These are phyloP conservation scores for Malacosoma neustria DNA, from an alignment of 2,888 invertebrate genomes.

Conservation along the genomic window DNA sequence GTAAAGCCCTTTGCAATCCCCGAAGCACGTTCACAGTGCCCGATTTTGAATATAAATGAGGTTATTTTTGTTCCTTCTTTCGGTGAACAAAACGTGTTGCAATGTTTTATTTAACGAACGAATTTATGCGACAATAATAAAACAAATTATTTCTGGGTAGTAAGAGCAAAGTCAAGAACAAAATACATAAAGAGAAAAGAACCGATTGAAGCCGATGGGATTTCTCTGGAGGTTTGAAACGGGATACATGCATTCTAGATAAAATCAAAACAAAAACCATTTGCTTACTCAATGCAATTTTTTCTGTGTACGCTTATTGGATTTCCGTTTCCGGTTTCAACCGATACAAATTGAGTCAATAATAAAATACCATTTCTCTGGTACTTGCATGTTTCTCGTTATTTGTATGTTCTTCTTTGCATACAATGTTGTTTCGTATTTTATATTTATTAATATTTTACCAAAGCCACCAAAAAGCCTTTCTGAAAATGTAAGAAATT, in stretches of 20 bases:
- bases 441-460: no score
- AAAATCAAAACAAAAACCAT: neutral
- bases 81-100: constrained; percentile 9
- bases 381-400: neutral
- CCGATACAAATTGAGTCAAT: neutral
- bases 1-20: neutral
- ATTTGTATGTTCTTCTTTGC: no score
- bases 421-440: no score
- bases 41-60: constrained; percentile 33
- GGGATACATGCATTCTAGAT: neutral
- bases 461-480: no score
- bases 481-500: no score
- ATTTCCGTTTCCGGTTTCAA: neutral
- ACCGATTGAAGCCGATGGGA: neutral
- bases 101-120: constrained; percentile 21
- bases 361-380: neutral
- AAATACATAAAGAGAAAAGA: neutral
- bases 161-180: neutral
- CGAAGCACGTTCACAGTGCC: constrained; percentile 2
- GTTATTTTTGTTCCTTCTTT: constrained; percentile 20
- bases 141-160: neutral
- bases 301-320: neutral
- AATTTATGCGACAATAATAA: neutral
- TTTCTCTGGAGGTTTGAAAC: neutral
- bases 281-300: neutral